Evolutionary conservation across 2,888 invertebrate genomes (phyloP), one percentile per base, ranked within the genome.

Genomic region (Cheilosia variabilis): DNA sequence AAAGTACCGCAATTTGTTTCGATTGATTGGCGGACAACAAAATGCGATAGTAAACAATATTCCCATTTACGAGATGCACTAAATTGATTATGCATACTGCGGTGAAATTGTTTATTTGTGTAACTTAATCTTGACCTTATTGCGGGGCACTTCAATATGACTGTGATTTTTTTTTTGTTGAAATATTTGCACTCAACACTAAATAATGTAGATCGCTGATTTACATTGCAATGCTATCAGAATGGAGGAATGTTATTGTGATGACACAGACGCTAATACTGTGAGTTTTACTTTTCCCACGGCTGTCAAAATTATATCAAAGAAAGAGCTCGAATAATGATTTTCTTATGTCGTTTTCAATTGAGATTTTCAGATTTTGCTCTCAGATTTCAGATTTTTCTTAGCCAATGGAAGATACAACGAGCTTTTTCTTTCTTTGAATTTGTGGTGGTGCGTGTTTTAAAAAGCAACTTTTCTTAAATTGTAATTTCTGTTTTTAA

Each of bases 101-200:
- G 62, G 37, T 43, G 31, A 58, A 41, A 66, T 19, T 19, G 17
- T 55, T 62, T 45, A 68, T 53, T 50, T 68, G 45, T 62, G 24
- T 77, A 55, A 55, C 27, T 37, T 57, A 69, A 57, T 78, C 47
- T 57, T 71, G 63, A 71, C 78, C 78, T 63, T 63, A 57, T 9
- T 15, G 10, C 6, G 47, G 22, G 45, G 43, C 37, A 27, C 31
- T 24, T 60, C 58, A 68, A 60, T 68, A 68, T 76, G 52, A 60
- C 76, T 24, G 24, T 22, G 17, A 47, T 27, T 41, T 37, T 41
- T 6, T 17, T 37, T 41, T n/a, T n/a, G n/a, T 45, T 15, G 5
- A 15, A 43, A n/a, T 43, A 47, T 47, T 7, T 47, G n/a, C 17
- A 47, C 47, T 17, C 7, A 17, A 17, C 19, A 47, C 19, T 19